Base-by-base conservation (phyloP, 1,140 invertebrate species). In the Melipona quadrifasciata region DNA sequence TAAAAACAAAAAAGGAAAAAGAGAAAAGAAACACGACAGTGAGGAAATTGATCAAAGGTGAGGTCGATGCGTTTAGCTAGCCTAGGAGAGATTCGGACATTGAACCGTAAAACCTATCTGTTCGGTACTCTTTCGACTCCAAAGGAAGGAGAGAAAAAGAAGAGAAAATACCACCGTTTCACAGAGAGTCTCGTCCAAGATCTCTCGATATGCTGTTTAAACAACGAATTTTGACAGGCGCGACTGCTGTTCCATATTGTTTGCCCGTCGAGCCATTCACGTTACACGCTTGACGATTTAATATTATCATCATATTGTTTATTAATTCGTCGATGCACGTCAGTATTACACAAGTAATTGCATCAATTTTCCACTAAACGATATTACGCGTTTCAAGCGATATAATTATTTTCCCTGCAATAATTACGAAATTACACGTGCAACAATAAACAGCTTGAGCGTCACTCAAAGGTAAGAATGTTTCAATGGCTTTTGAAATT, bases 241-340 rank as follows among this genome's bases (percentile, higher is more conserved):
- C 39, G 27, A 47, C 27, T 70, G 73, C 53, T 34, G 65, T 51
- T 70, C 34, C 65, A n/a, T 61, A 71, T 82, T 70, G 77, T 70
- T 68, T 71, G 14, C 67, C 53, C 51, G 34, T 19, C 75, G 17
- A 78, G 12, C 61, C 51, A 55, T 57, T 34, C 80, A 2, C 4
- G 14, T 77, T 70, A 47, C 14, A 64, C 47, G 58, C 2, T 19
- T 19, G 21, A 21, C n/a, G 58, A 74, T 76, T 61, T 77, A 78
- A 70, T 83, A 83, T 78, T 83, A 83, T 70, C 12, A 78, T 71
- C 58, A 51, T 31, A 61, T 83, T 83, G 55, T 83, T 70, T 78
- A 79, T 53, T 71, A 71, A 71, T 78, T 83, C 34, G 57, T 34
- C 27, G 76, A 58, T 34, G 55, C 39, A 34, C 53, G 65, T 75